Base-by-base conservation (phyloP, 2,888 invertebrate species). In the Drosophila paranaensis region DNA sequence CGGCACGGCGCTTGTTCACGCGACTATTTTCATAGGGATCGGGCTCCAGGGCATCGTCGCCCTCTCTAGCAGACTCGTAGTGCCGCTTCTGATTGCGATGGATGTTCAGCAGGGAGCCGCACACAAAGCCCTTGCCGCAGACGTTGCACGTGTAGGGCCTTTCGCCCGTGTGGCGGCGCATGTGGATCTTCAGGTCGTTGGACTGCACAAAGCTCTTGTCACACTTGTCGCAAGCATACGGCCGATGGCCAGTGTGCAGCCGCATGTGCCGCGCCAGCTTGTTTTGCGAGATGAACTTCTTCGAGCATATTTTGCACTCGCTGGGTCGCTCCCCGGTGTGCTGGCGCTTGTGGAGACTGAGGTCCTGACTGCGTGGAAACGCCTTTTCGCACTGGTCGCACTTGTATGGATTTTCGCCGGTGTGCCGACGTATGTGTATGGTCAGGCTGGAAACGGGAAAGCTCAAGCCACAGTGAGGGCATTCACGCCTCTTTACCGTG, bases 101-200 rank as follows among this genome's bases (percentile, higher is more conserved):
- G 30, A 94, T 94, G 81, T 95, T 95, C 42, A 96, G 89, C 25
- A 94, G 94, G 10, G 94, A 94, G 1, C 94, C 94, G 93, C 95
- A 95, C 79, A 96, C 95, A 78, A 96, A 96, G 20, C 95, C 93
- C 27, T 95, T 95, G 0, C 95, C 95, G 84, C 96, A 96, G 2
- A 95, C 93, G 35, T 95, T 95, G 78, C 96, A 96, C 10, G 94
- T 94, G 79, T 94, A 95, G 0, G 95, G 95, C 68, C 94, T 94
- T 81, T 95, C 94, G 1, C 96, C 96, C 0, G 96, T 96, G 82
- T 96, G 96, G 0, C 96, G 93, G 0, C 95, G 94, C 90, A 95
- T 94, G 82, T 96, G 96, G 37, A 96, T 91, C n/a, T 95, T 95
- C 51, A 96, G 92, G 85, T 96, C 96, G 89, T 96, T 96, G 55